Evolutionary conservation across 2,888 invertebrate genomes (phyloP).

Genomic region (Drosophila gaucha): DNA sequence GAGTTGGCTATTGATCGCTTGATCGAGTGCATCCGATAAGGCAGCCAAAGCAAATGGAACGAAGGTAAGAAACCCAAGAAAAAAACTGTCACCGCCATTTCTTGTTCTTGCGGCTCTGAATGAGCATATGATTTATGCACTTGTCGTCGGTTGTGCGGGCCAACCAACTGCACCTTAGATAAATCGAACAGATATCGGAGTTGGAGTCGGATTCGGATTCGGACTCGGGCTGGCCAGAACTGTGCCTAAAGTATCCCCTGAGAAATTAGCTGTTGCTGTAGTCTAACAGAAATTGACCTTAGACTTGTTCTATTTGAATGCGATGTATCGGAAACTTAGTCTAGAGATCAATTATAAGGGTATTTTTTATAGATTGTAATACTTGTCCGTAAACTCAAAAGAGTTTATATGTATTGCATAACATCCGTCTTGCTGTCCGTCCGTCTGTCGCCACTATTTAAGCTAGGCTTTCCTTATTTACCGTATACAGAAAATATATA

Average conservation of each 20-base stretch:
- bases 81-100: slow-evolving; percentile 46
- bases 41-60: background rate
- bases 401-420: too few species aligned
- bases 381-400: too few species aligned
- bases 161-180: slow-evolving; percentile 36
- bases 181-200: slow-evolving; percentile 18
- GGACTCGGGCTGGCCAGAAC: background rate
- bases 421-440: too few species aligned
- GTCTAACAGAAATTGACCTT: too few species aligned
- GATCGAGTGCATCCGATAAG: slow-evolving; percentile 49
- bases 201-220: background rate
- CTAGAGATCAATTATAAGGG: too few species aligned
- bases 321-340: too few species aligned
- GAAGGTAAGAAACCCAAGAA: too few species aligned
- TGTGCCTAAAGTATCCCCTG: slow-evolving; percentile 5
- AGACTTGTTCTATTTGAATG: background rate
- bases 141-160: slow-evolving; percentile 21
- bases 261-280: background rate
- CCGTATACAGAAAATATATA: too few species aligned
- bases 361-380: too few species aligned
- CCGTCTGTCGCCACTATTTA: too few species aligned
- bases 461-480: too few species aligned
- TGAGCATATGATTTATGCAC: slow-evolving; percentile 51
- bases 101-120: slow-evolving; percentile 17
- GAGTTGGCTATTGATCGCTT: slow-evolving; percentile 36